Evolutionary conservation across 1,140 invertebrate species (phyloP), one percentile per base, ranked within the genome.

Genomic region (Ips typographus): DNA sequence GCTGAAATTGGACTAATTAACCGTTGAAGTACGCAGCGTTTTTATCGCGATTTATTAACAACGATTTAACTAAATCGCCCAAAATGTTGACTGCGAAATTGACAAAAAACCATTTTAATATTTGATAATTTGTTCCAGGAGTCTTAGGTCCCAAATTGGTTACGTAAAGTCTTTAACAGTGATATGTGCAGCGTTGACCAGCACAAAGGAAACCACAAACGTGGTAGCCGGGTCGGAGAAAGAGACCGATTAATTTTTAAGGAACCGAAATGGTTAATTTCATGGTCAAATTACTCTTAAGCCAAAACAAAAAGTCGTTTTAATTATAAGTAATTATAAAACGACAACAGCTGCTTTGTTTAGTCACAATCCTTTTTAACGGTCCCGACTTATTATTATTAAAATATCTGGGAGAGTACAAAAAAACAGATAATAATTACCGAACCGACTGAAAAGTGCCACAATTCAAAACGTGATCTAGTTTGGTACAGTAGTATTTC

Each of bases 301-400:
- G n/a, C 7, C 38, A 38, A 43, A 38, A 53, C 61, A 64, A 64
- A 64, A 64, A 64, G 47, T 41, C 37, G n/a, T 64, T 64, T 64
- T 64, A 64, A 64, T 64, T 64, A 64, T 64, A 53, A n/a, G 51
- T 53, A 53, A 64, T 64, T 64, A 64, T 51, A 64, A 64, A 64
- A 64, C 59, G 59, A 8, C 22, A 22, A 22, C 41, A 61, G 43
- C 59, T 49, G 59, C 42, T 61, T 61, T 61, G 59, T 61, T 61
- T 61, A 49, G 59, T 59, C 38, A 59, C 42, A 38, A 49, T 7
- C 4, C 41, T 58, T 61, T 61, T 61, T 59, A 40, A 42, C 59
- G 59, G 59, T 55, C 37, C 37, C n/a, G 37, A 22, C 37, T 55
- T 60, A 60, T n/a, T 8, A 49, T 49, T 49, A 60, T 44, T 42